phyloP scores from a whole-genome alignment of 2,113 vertebrate genomes.

The Urocitellus parryii region DNA sequence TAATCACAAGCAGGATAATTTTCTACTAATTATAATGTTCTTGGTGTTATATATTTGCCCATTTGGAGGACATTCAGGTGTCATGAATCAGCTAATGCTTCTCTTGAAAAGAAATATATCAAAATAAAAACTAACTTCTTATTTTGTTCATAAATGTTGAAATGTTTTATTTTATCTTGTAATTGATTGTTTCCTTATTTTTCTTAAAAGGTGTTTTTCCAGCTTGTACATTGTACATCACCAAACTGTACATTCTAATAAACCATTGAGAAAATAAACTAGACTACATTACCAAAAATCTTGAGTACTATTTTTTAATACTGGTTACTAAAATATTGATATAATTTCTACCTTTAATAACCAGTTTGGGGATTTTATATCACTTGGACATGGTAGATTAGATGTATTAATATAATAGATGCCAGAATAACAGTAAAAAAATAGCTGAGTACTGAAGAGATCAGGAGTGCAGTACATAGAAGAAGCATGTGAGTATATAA shows the following conservation, averaged over 20 bases:
- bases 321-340: background rate
- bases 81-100: background rate
- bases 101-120: background rate
- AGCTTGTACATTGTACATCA: background rate
- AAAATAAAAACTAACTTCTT: background rate
- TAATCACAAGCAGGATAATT: background rate
- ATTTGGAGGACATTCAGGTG: background rate
- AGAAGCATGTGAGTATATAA: background rate
- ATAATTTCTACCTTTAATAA: background rate
- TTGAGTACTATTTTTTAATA: background rate
- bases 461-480: background rate
- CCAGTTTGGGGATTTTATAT: background rate
- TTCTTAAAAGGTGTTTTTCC: background rate
- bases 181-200: background rate
- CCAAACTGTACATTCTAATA: background rate
- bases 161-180: background rate
- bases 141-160: background rate
- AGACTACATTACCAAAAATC: background rate
- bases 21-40: background rate
- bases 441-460: background rate
- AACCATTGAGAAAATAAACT: background rate
- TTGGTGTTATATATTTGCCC: background rate
- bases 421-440: background rate
- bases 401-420: background rate
- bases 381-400: background rate